Base-by-base conservation (phyloP, 37 sponge, comb jelly and placozoan species). In the Cladorhizidae sp. region DNA sequence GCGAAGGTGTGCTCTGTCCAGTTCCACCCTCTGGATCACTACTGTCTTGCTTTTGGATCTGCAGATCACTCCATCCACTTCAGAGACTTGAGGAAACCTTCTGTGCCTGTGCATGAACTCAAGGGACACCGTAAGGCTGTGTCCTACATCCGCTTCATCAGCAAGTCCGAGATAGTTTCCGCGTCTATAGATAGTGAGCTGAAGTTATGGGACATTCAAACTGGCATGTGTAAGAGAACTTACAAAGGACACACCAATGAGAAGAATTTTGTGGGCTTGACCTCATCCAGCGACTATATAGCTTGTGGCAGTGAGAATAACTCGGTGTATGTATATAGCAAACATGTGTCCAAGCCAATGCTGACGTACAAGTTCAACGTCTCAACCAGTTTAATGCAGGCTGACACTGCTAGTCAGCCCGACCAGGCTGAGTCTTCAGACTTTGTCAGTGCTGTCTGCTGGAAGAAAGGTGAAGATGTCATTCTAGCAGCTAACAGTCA, bases 231-330 rank as follows among this genome's bases (percentile, higher is more conserved):
- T n/a, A n/a, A n/a, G n/a, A n/a, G n/a, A n/a, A 88, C 87, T 20
- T 94, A 81, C 79, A 74, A 67, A 12, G 95, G 95, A 55, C 95
- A 94, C 70, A 45, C 67, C 26, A 94, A 94, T 64, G 95, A 94
- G 25, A 94, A 94, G 78, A 94, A 94, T 45, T 94, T 94, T 91
- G 95, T 94, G 28, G 95, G 95, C 1, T 80, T 94, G 8, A 62
- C 89, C 12, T 80, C 70, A 12, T 82, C 61, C 39, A 72, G 65
- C 8, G 83, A 92, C 75, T 91, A 77, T 72, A 87, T 94, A 64
- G 82, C 89, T 6, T 94, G 95, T 79, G 94, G 94, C 8, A 90
- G 92, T 82, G 94, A 93, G 72, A 94, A 94, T 43, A 94, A 94
- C 57, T 76, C 80, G 11, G 61, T 91, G 35, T 94, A 85, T 65